Conservation (phyloP, 1,140 invertebrate genomes). For the Drosophila prosaltans region DNA sequence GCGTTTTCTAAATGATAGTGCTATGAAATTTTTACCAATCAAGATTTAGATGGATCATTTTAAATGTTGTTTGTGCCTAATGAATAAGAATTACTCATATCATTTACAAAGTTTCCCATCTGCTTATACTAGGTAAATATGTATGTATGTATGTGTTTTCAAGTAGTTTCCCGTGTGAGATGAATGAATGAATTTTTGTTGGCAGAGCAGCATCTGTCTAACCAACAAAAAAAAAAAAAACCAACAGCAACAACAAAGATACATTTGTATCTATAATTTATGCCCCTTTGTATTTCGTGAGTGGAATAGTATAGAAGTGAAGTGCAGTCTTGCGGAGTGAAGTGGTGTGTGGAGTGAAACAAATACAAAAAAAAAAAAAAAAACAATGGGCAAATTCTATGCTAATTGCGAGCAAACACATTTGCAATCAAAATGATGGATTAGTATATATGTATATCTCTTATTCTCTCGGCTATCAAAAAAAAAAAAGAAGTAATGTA, state of each 20-base stretch:
- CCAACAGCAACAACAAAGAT: constrained; percentile 13
- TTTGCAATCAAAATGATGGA: constrained; percentile 53
- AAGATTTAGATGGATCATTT: background rate
- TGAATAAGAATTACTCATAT: constrained; percentile 13
- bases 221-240: background rate
- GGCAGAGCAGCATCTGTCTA: constrained; percentile 4
- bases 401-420: constrained; percentile 67
- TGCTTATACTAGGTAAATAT: constrained; percentile 32
- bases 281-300: constrained; percentile 53
- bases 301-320: constrained; percentile 16
- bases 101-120: constrained; percentile 30
- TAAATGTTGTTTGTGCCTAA: background rate
- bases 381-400: constrained; percentile 26
- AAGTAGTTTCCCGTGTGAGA: constrained; percentile 67
- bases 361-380: too few species aligned
- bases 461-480: background rate
- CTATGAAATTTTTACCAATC: background rate
- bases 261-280: constrained; percentile 57
- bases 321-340: background rate
- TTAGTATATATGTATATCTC: background rate
- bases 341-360: background rate
- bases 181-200: constrained; percentile 37
- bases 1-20: background rate
- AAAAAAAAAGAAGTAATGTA: background rate
- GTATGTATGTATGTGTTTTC: constrained; percentile 4